Conservation (phyloP, 2,113 vertebrate species). For the Neoarius graeffei region DNA sequence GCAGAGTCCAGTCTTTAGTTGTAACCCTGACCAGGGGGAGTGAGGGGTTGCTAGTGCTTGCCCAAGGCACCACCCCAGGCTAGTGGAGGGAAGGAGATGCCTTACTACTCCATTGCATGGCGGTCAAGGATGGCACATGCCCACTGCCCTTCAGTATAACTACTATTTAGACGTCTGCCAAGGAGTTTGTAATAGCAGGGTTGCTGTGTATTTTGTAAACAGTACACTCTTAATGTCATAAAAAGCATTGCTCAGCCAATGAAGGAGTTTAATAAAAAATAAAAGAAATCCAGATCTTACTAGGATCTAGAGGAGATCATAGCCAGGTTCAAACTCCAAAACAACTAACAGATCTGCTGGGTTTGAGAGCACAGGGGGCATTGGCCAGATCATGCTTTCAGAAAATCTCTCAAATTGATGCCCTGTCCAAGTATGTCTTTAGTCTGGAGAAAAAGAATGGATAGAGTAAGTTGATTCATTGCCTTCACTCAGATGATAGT, state of each 20-base stretch:
- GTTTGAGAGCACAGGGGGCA: not conserved
- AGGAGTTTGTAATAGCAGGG: no score
- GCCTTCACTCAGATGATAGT: constrained; percentile 7
- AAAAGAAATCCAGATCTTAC: not conserved
- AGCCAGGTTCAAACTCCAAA: not conserved
- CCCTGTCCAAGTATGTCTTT: not conserved
- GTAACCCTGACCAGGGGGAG: no score
- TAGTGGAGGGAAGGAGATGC: no score
- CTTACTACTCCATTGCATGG: no score
- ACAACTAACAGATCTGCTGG: not conserved
- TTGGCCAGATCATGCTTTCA: not conserved
- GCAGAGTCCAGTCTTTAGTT: no score
- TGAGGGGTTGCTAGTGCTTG: no score
- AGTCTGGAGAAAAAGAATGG: constrained; percentile 16
- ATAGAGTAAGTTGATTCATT: constrained; percentile 19
- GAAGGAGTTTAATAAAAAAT: not conserved
- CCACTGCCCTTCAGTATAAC: no score
- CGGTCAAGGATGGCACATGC: no score
- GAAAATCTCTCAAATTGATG: not conserved
- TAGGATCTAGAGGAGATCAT: not conserved
- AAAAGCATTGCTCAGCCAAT: not conserved
- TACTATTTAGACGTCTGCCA: no score
- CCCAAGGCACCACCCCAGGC: no score
- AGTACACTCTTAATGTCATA: not conserved
- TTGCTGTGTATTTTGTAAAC: not conserved